These are phyloP conservation scores for Theristicus caerulescens DNA, from an alignment of 2,113 vertebrate genomes.

Conservation along the genomic window DNA sequence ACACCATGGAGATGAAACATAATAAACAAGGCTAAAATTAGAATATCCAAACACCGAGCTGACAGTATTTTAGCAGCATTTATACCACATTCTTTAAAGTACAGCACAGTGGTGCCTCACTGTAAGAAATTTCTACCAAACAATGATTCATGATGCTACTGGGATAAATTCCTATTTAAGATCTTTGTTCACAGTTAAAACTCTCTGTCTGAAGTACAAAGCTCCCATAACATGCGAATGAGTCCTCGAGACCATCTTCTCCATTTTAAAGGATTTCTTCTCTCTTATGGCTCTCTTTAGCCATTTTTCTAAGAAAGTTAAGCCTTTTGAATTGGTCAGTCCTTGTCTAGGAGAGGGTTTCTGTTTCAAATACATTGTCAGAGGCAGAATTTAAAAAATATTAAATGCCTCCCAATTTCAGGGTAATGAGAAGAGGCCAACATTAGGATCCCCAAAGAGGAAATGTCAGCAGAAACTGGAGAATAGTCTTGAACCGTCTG, in stretches of 20 bases:
- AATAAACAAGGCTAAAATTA: constrained; percentile 59
- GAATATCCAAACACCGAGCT: constrained; percentile 23
- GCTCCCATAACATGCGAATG: neutral
- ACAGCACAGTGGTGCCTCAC: constrained; percentile 1
- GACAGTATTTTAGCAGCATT: constrained; percentile 44
- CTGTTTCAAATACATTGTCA: neutral
- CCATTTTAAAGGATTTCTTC: neutral
- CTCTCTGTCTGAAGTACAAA: neutral
- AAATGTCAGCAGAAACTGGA: neutral
- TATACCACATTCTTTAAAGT: constrained; percentile 19
- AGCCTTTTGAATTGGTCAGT: neutral
- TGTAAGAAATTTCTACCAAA: constrained; percentile 20
- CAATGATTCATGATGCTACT: constrained; percentile 10
- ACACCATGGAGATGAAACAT: constrained; percentile 42
- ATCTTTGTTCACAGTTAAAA: neutral
- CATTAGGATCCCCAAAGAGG: neutral
- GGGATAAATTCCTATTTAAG: neutral
- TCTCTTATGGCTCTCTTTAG: neutral
- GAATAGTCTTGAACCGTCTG: neutral
- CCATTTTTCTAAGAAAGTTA: neutral
- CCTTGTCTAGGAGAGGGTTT: neutral
- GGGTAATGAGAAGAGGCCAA: neutral
- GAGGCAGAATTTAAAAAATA: neutral
- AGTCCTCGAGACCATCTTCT: neutral
- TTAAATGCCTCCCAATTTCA: neutral